Percentiles rank a stretch among this genome's conserved stretches.
Evolutionary conservation across 2,113 vertebrate genomes (phyloP).

Genomic region (Sminthopsis crassicaudata): DNA sequence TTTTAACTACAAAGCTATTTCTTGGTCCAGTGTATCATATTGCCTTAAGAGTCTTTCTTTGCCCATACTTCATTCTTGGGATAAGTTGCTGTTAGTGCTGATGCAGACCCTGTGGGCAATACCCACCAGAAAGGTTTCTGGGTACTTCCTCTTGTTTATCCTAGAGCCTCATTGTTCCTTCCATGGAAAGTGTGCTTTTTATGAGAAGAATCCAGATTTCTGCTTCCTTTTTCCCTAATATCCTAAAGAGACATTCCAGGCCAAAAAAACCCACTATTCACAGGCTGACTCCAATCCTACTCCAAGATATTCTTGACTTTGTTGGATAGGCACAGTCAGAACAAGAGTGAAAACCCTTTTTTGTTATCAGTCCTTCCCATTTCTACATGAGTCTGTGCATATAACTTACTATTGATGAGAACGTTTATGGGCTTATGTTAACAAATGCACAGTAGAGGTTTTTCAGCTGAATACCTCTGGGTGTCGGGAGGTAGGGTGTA

Average conservation of each 20-base stretch:
- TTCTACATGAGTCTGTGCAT: not conserved
- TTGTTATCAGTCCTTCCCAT: not conserved
- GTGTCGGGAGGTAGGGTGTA: not conserved
- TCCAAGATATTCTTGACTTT: not conserved
- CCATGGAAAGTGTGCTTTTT: not conserved
- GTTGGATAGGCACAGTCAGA: not conserved
- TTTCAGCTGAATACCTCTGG: not conserved
- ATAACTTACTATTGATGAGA: not conserved
- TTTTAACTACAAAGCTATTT: not conserved
- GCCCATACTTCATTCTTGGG: not conserved
- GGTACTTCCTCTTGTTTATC: not conserved
- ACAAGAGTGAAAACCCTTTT: not conserved
- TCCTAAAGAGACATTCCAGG: not conserved
- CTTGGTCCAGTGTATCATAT: not conserved
- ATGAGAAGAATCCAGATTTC: not conserved
- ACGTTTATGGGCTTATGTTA: not conserved
- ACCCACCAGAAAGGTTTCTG: not conserved
- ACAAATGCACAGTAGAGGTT: not conserved
- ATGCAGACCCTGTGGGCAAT: not conserved
- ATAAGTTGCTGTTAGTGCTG: not conserved
- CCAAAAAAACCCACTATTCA: not conserved
- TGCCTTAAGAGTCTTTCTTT: not conserved
- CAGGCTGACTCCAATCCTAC: not conserved
- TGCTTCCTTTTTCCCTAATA: not conserved
- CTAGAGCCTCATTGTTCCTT: not conserved